A percentile compares a stretch with the other conserved stretches of the same genome.
These are phyloP conservation scores for Parapsyche elsis DNA, from an alignment of 1,140 invertebrate genomes.

Conservation along the genomic window DNA sequence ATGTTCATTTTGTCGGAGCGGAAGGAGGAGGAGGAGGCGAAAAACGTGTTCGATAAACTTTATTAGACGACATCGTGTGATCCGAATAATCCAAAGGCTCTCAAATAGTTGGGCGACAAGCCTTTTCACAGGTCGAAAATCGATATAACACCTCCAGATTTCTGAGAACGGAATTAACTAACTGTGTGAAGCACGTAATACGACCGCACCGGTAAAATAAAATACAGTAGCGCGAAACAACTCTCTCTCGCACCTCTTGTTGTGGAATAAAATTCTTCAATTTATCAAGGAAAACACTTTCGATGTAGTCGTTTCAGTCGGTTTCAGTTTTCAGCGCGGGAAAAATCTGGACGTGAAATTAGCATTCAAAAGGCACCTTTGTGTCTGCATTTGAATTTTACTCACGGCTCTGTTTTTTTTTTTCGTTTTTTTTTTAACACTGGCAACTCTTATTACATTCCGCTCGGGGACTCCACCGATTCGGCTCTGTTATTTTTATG, in stretches of 20 bases:
- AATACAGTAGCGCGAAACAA: too few species aligned
- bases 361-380: conserved; percentile 16
- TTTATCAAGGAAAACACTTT: too few species aligned
- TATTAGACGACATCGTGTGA: conserved; percentile 31
- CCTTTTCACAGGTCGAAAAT: too few species aligned
- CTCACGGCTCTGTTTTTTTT: not conserved
- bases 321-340: not conserved
- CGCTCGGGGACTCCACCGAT: not conserved
- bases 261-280: too few species aligned
- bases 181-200: too few species aligned
- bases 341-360: conserved; percentile 11
- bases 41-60: conserved; percentile 39
- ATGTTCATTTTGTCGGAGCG: not conserved
- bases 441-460: not conserved
- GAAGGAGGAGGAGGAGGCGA: not conserved
- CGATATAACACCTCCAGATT: too few species aligned
- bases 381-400: conserved; percentile 7
- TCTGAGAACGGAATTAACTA: too few species aligned
- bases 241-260: too few species aligned
- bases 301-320: not conserved
- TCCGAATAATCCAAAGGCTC: not conserved
- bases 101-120: not conserved
- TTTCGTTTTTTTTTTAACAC: not conserved
- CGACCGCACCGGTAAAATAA: too few species aligned
- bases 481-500: conserved; percentile 11